Percentiles rank a stretch among this genome's conserved stretches.
These are phyloP conservation scores for Dascillus cervinus DNA, from an alignment of 2,888 invertebrate genomes.

Conservation along the genomic window DNA sequence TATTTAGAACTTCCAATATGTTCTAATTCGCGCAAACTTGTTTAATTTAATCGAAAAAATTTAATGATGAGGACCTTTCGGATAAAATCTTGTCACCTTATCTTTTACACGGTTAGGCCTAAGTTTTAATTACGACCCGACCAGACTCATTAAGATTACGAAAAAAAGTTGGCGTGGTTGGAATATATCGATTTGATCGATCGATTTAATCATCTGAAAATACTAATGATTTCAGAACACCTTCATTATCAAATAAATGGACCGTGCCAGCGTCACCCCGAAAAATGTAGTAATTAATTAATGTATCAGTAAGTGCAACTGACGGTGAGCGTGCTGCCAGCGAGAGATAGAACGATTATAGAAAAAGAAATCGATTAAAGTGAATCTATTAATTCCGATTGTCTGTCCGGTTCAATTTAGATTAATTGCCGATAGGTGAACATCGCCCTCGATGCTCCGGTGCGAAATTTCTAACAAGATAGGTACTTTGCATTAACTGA, in stretches of 20 bases:
- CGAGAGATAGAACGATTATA: conserved; percentile 8
- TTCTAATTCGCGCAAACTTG: too few relatives aligned
- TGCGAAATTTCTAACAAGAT: too few relatives aligned
- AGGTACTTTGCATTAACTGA: too few relatives aligned
- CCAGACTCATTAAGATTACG: background rate
- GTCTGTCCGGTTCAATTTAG: conserved; percentile 38
- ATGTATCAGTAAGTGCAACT: conserved; percentile 18
- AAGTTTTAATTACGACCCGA: too few relatives aligned
- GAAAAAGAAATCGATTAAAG: conserved; percentile 12
- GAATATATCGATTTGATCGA: conserved; percentile 20
- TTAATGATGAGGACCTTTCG: too few relatives aligned
- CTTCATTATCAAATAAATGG: conserved; percentile 25
- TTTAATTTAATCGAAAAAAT: too few relatives aligned
- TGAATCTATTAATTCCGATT: conserved; percentile 34
- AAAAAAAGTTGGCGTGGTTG: conserved; percentile 3
- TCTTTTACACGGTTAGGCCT: too few relatives aligned
- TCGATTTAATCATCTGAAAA: conserved; percentile 17
- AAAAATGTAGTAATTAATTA: conserved; percentile 22
- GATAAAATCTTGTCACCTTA: too few relatives aligned
- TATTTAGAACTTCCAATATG: too few relatives aligned
- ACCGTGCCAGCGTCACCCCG: conserved; percentile 18
- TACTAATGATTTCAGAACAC: conserved; percentile 21
- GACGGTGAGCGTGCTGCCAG: conserved; percentile 13
- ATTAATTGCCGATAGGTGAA: conserved; percentile 38
- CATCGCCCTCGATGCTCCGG: conserved; percentile 14